phyloP scores from a whole-genome alignment of 2,888 invertebrate genomes.

The Isoperla grammatica region DNA sequence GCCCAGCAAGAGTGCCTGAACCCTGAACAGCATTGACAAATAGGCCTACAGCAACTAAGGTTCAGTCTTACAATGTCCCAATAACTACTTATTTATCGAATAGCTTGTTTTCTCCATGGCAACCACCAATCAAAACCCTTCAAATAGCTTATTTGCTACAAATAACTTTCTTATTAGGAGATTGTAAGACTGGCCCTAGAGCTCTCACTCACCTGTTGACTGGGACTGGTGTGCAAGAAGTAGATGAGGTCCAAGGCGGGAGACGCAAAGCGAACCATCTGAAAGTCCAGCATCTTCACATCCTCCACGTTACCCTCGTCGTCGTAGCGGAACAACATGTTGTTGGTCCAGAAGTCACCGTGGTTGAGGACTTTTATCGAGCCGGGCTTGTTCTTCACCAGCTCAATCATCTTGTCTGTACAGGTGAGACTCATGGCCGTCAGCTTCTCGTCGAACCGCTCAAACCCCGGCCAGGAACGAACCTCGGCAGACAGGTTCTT shows the following conservation, averaged over 20 bases:
- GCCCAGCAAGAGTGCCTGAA: no score
- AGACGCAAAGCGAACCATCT: slow-evolving; percentile 27
- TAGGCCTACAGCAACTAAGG: no score
- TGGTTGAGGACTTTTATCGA: slow-evolving; percentile 27
- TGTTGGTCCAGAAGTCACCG: slow-evolving; percentile 30
- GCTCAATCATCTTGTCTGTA: neutral
- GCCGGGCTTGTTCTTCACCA: slow-evolving; percentile 4
- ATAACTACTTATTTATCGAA: no score
- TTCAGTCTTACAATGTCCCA: no score
- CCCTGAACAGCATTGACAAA: no score
- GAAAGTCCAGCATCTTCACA: slow-evolving; percentile 29
- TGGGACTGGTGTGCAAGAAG: slow-evolving; percentile 27
- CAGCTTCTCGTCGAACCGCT: slow-evolving; percentile 18
- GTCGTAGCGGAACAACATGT: slow-evolving; percentile 26
- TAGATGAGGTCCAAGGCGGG: slow-evolving; percentile 29
- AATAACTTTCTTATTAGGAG: no score
- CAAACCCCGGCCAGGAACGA: slow-evolving; percentile 17
- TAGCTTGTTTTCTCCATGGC: no score
- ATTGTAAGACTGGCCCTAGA: no score
- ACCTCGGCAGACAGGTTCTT: slow-evolving; percentile 18
- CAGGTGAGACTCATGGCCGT: neutral
- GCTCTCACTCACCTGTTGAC: slow-evolving; percentile 9
- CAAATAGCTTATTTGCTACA: no score
- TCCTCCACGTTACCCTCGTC: slow-evolving; percentile 5
- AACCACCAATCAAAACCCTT: no score